A percentile compares a stretch with the other conserved stretches of the same genome.
These are phyloP conservation scores for Mythimna vitellina DNA, from an alignment of 2,888 invertebrate genomes.

Conservation along the genomic window DNA sequence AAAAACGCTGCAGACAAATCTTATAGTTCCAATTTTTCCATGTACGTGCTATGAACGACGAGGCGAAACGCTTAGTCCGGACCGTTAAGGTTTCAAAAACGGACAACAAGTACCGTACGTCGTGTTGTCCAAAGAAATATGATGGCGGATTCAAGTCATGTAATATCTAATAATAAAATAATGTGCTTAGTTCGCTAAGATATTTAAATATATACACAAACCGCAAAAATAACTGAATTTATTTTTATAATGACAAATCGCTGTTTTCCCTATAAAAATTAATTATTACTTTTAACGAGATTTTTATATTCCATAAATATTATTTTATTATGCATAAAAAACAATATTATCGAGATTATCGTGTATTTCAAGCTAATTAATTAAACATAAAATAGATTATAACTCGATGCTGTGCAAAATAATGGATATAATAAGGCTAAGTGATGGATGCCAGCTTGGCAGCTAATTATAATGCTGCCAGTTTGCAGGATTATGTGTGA, in stretches of 20 bases:
- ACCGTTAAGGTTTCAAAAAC: too few species aligned
- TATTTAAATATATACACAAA: background rate
- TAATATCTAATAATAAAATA: too few species aligned
- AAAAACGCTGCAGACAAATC: too few species aligned
- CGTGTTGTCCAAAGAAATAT: too few species aligned
- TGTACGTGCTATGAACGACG: too few species aligned
- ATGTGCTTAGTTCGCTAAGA: too few species aligned
- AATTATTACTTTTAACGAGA: background rate
- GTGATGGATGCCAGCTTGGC: slow-evolving; percentile 8
- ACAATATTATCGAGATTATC: background rate
- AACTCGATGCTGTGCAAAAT: background rate
- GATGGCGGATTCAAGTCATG: too few species aligned
- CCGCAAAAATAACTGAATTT: background rate
- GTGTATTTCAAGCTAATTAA: background rate
- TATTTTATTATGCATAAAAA: background rate
- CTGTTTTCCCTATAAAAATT: background rate
- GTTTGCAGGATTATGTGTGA: slow-evolving; percentile 5
- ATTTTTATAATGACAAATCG: background rate
- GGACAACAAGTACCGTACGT: too few species aligned
- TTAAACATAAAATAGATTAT: background rate
- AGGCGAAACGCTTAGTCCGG: too few species aligned
- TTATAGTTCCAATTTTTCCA: too few species aligned
- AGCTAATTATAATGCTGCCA: slow-evolving; percentile 11
- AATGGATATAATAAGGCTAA: background rate
- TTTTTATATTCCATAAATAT: background rate